Evolutionary conservation across 2,797 vertebrate species (phyloP), one percentile per base, ranked within the genome.

Genomic region (Spinibarbus caldwelli): DNA sequence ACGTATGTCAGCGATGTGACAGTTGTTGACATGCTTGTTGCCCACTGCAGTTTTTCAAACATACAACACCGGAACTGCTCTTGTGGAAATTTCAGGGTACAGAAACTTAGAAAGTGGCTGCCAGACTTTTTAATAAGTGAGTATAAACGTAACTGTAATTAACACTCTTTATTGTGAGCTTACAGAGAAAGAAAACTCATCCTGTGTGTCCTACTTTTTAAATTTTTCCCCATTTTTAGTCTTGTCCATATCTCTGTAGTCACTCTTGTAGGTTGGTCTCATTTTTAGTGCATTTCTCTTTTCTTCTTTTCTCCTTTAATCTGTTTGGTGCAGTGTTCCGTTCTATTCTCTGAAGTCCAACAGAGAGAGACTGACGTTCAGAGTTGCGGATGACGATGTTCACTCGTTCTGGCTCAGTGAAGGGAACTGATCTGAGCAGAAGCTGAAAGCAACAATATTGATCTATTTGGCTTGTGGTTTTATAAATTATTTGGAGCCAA

Each of bases 401-500:
- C 78, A 54, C 73, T 66, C 43, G 84, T 78, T 67, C 41, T 68
- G 14, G 23, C 62, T 86, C 78, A 87, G 38, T 88, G 26, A 72
- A 76, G 82, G 17, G 47, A 86, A 66, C 68, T 49, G 73, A 87
- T 82, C 73, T 85, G 45, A 80, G 79, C n/a, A n/a, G n/a, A n/a
- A n/a, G n/a, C 84, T 77, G 54, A 81, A 79, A 72, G 80, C 43
- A 54, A 87, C 78, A 76, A 10, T 86, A 90, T 89, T 83, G 87
- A 89, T 88, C 73, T 54, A 67, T 81, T 86, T 85, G 77, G 67
- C 41, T 80, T 85, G 49, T 72, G 78, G 82, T 72, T 78, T 80
- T 86, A 79, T 87, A 85, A 84, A 83, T 64, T 83, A 84, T 84
- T 87, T 82, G 79, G 62, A 90, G 77, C 80, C 29, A 38, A 85